These are phyloP conservation scores for Pseudachorutes palmiensis DNA, from an alignment of 1,140 invertebrate genomes.

Conservation along the genomic window DNA sequence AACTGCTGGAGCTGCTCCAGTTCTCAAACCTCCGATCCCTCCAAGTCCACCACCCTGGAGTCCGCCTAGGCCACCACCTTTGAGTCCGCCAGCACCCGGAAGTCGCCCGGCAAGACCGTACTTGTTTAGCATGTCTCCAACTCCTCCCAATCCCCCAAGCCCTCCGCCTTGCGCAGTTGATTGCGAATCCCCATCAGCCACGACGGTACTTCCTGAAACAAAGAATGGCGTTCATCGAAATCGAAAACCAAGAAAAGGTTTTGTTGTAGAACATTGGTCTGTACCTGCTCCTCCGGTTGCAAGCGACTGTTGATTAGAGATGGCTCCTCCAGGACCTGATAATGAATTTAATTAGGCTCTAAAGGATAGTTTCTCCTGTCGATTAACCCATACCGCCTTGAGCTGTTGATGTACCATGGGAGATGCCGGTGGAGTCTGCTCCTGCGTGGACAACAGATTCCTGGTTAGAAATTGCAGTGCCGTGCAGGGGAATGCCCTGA, in stretches of 20 bases:
- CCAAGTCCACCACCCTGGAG: background rate
- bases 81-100: too few species aligned
- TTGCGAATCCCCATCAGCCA: background rate
- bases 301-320: background rate
- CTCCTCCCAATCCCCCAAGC: background rate
- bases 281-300: too few species aligned
- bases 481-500: background rate
- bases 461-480: background rate
- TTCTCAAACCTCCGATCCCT: background rate
- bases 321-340: background rate
- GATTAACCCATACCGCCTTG: background rate
- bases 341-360: background rate
- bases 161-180: background rate
- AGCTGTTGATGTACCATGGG: background rate
- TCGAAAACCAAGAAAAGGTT: too few species aligned
- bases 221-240: too few species aligned
- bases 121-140: background rate
- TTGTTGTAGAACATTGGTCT: too few species aligned
- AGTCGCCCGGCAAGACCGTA: background rate
- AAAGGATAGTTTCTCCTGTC: background rate
- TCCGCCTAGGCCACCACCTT: background rate
- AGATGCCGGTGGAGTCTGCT: background rate
- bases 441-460: background rate
- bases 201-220: background rate
- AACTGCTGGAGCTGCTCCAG: background rate